Base-by-base conservation (phyloP, 2,888 invertebrate genomes). In the Sinelater perroti region DNA sequence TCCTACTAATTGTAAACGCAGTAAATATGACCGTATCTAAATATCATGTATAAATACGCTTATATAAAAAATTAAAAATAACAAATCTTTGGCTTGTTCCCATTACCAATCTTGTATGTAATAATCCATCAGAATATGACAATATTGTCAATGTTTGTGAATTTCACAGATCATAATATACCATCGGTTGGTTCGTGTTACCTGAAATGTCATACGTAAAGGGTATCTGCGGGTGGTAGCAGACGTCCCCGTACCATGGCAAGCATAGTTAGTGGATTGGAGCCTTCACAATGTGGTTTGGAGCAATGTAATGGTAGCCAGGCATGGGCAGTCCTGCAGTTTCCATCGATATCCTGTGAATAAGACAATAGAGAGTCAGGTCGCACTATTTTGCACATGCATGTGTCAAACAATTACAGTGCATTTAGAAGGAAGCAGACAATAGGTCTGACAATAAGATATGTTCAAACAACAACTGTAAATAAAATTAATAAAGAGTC, bases 341-440 rank as follows among this genome's bases (percentile, higher is more conserved):
- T 85, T 95, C 94, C 92, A 94, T 92, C 60, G 93, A 91, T 90
- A 95, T 93, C 87, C 95, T 95, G 87, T 61, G 87, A 86, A 79
- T 73, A 70, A 75, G 75, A 58, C 57, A 56, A 24, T 14, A 51
- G 47, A 35, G 30, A 8, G 17, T 46, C 26, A 40, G 16, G 24
- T 24, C n/a, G n/a, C n/a, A n/a, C n/a, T n/a, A n/a, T n/a, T n/a
- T n/a, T n/a, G n/a, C n/a, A n/a, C n/a, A n/a, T n/a, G n/a, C n/a
- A n/a, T n/a, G n/a, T n/a, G n/a, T n/a, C n/a, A n/a, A n/a, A 56
- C 50, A 38, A 51, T 40, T 8, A 40, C 16, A 51, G 40, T 51
- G 50, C 50, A 49, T 49, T 49, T 49, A 49, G 33, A 44, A 44
- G 13, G 21, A 40, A 40, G 14, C 6, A 21, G 5, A 10, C n/a